Evolutionary conservation across 2,113 vertebrate species (phyloP), one percentile per base, ranked within the genome.

Genomic region (Scomber scombrus): DNA sequence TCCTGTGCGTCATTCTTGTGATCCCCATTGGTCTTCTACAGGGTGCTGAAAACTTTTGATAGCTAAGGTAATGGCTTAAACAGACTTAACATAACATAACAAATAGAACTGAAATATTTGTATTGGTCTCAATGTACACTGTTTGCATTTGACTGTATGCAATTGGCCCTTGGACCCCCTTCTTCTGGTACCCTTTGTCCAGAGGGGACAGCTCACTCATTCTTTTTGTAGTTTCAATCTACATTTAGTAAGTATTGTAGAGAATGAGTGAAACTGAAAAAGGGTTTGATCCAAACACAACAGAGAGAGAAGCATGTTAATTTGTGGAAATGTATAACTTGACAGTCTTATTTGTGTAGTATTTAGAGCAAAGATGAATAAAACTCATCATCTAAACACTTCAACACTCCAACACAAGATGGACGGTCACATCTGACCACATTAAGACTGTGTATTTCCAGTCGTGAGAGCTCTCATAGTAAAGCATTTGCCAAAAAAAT

Each of bases 341-440:
- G 4, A 19, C 16, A 0, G 2, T 68, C 46, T 31, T 21, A 11
- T 57, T 54, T 31, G 21, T 14, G 5, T 18, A 47, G 13, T 58
- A 16, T 82, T 81, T 47, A 26, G 15, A n/a, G 19, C 49, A 29
- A 54, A 63, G 45, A 52, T n/a, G 0, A 43, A 66, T 71, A n/a
- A 55, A 64, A 64, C 4, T 29, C 49, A 56, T 64, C 45, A 29
- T 26, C 16, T 9, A 46, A 31, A 54, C 12, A 45, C 26, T 34
- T 26, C 1, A 26, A 26, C 23, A 26, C 23, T 26, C 23, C 1
- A 26, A 26, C 23, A 26, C 23, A 52, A 54, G 19, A 52, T 9
- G 8, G 40, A 3, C 31, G 31, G 31, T 34, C 31, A 34, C 31
- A 34, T 46, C 3, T 15, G 43, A 13, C 31, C 15, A 4, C 45